phyloP scores from a whole-genome alignment of 2,888 invertebrate genomes.

The Sinotaia quadrata region DNA sequence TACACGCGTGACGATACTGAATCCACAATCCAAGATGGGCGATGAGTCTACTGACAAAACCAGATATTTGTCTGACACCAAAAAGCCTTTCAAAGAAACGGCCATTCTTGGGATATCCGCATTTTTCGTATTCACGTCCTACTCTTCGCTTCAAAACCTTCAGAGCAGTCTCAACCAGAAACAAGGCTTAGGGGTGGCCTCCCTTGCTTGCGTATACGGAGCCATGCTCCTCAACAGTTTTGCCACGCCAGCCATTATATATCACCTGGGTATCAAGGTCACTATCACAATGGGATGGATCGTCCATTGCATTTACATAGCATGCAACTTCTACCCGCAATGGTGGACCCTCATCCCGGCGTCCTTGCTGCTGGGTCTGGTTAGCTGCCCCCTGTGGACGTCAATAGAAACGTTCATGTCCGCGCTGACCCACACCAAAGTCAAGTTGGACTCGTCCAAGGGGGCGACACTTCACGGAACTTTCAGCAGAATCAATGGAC shows the following conservation, averaged over 20 bases:
- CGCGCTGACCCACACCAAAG: constrained; percentile 41
- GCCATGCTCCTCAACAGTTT: constrained; percentile 45
- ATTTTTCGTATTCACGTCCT: constrained; percentile 19
- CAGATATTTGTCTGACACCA: constrained; percentile 4
- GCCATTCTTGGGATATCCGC: constrained; percentile 4
- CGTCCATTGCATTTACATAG: constrained; percentile 54
- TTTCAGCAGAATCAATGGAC: constrained; percentile 57
- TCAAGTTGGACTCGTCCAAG: constrained; percentile 35
- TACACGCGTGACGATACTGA: no score
- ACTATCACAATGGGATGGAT: constrained; percentile 50
- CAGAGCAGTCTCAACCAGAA: constrained; percentile 61
- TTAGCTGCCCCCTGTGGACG: constrained; percentile 63
- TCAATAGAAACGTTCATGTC: constrained; percentile 63
- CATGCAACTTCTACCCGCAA: constrained; percentile 58
- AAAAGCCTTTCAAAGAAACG: constrained; percentile 1
- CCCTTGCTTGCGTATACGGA: constrained; percentile 59
- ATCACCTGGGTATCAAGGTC: constrained; percentile 12
- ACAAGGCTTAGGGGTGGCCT: constrained; percentile 54
- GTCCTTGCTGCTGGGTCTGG: constrained; percentile 56
- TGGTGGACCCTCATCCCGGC: constrained; percentile 57
- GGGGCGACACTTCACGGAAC: constrained; percentile 44
- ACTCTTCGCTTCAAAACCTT: constrained; percentile 59
- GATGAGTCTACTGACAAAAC: no score
- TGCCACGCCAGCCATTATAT: constrained; percentile 15
- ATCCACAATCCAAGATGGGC: no score